Evolutionary conservation across 2,797 vertebrate species (phyloP).

Genomic region (Emys orbicularis): DNA sequence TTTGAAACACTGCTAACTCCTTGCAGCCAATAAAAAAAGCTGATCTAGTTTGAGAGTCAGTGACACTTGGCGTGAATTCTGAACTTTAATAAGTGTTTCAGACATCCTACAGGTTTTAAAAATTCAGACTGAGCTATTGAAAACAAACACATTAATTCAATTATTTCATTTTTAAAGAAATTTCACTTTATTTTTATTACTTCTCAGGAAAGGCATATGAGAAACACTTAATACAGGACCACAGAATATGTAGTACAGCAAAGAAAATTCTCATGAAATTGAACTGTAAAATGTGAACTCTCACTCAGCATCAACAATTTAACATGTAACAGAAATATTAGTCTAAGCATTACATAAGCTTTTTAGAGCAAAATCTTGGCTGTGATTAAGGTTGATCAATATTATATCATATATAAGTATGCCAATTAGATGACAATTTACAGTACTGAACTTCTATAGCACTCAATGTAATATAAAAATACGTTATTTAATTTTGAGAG

Average conservation of each 20-base stretch:
- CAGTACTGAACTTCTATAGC: neutral
- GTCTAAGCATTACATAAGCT: neutral
- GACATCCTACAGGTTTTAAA: neutral
- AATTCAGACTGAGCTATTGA: neutral
- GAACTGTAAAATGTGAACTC: neutral
- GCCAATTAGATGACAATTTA: neutral
- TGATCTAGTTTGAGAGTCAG: neutral
- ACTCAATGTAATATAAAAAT: neutral
- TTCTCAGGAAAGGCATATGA: rapidly evolving
- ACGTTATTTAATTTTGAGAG: neutral
- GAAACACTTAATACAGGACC: neutral
- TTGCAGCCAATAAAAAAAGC: neutral
- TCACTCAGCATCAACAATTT: neutral
- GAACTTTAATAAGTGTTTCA: neutral
- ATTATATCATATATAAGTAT: neutral
- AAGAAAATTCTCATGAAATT: neutral
- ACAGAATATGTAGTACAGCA: neutral
- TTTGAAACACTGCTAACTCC: neutral
- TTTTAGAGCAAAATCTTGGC: neutral
- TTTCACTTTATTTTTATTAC: neutral
- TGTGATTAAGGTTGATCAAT: neutral
- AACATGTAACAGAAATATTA: neutral
- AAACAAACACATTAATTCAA: neutral
- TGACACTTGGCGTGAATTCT: neutral
- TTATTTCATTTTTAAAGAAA: neutral